These are phyloP conservation scores for Podarcis cretensis DNA, from an alignment of 2,113 vertebrate genomes.

Conservation along the genomic window DNA sequence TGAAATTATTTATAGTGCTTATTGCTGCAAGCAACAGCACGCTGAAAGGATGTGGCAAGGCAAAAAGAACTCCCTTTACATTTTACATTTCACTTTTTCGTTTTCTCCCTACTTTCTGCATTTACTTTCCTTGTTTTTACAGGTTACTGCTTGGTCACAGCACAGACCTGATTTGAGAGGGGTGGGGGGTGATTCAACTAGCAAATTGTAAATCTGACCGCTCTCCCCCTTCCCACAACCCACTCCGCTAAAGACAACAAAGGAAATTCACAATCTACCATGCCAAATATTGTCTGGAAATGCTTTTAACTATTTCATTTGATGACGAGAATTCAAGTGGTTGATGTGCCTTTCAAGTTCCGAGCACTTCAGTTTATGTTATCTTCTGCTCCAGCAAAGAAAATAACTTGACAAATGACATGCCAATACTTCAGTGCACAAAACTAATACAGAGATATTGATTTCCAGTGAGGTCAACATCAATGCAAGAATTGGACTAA, in stretches of 20 bases:
- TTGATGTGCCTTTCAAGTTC: slow-evolving; percentile 25
- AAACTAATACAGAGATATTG: slow-evolving; percentile 20
- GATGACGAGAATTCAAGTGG: not conserved
- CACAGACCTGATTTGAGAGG: not conserved
- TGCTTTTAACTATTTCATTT: fast-evolving
- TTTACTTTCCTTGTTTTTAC: not conserved
- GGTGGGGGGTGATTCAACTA: not conserved
- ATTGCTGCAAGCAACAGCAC: not conserved
- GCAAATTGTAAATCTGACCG: not conserved
- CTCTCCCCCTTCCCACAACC: not conserved
- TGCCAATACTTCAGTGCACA: slow-evolving; percentile 12
- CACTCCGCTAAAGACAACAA: not conserved
- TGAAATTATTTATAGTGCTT: not conserved
- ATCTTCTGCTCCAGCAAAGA: slow-evolving; percentile 1
- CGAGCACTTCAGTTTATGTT: slow-evolving; percentile 24
- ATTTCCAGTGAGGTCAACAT: slow-evolving; percentile 3
- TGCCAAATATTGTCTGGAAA: not conserved
- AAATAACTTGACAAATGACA: not conserved
- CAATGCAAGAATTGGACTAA: slow-evolving; percentile 18
- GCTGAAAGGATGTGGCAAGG: not conserved
- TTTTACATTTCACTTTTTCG: not conserved
- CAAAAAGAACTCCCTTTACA: not conserved
- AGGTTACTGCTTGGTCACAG: not conserved
- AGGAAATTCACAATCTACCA: not conserved
- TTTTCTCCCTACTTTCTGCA: not conserved